These are phyloP conservation scores for Papilio xuthus DNA, from an alignment of 1,140 invertebrate genomes.

Conservation along the genomic window DNA sequence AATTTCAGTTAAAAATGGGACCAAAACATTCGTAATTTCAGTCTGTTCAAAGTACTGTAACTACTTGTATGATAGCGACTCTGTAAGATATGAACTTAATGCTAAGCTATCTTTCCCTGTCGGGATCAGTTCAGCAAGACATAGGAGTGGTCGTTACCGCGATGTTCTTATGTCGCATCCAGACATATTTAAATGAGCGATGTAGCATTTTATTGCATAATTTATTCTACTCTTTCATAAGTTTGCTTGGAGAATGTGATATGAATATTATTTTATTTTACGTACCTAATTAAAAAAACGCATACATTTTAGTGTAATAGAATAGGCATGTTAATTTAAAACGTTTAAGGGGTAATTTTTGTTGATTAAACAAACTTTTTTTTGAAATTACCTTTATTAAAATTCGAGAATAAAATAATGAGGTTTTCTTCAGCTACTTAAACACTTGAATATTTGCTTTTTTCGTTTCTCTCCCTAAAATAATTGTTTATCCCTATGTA, in stretches of 20 bases:
- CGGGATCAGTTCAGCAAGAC: slow-evolving; percentile 3
- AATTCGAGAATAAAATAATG: too few relatives aligned
- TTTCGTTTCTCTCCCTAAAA: background rate
- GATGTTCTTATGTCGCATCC: background rate
- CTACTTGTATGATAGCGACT: background rate
- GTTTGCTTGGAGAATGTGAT: background rate
- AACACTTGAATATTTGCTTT: background rate
- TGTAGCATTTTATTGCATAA: background rate
- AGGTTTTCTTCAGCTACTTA: too few relatives aligned
- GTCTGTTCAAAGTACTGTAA: too few relatives aligned
- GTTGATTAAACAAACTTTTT: too few relatives aligned
- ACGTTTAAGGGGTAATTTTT: too few relatives aligned
- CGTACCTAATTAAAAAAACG: too few relatives aligned
- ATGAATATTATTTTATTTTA: background rate
- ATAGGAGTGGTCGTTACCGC: background rate
- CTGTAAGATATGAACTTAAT: background rate
- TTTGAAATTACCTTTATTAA: too few relatives aligned
- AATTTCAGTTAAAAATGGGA: too few relatives aligned
- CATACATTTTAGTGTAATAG: too few relatives aligned
- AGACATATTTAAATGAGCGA: slow-evolving; percentile 1
- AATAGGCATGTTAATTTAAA: too few relatives aligned
- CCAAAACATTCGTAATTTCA: too few relatives aligned
- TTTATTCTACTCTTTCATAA: background rate
- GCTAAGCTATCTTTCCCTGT: background rate
- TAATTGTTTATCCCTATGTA: background rate